Base-by-base conservation (phyloP, 2,113 vertebrate genomes). In the Sceloporus tristichus region DNA sequence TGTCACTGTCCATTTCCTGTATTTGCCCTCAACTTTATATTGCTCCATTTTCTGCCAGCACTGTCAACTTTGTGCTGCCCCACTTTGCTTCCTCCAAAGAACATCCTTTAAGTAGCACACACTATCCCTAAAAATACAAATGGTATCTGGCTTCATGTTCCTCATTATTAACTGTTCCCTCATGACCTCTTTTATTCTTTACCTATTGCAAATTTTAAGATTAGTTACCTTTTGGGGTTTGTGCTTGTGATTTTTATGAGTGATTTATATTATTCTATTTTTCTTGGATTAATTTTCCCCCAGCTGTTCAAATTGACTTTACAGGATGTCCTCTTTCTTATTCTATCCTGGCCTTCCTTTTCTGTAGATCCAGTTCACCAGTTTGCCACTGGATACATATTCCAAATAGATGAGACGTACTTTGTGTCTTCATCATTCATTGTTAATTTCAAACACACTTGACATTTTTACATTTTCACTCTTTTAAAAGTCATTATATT, bases 381-480 rank as follows among this genome's bases (percentile, higher is more conserved):
- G 21, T 29, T 66, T 87, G 79, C 29, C 65, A n/a, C 23, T 25
- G 34, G 21, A 83, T 8, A 4, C 34, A 87, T 90, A 79, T 89
- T 91, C 5, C 16, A 78, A 9, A 59, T 70, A 85, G 1, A 2
- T 34, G 4, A 92, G 88, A 81, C 9, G 68, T 1, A 62, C 0
- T 34, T 90, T 90, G 48, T 25, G 53, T 34, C 77, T 95, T 91
- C 68, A 86, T 88, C 88, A 85, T 85, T 93, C 87, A 42, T 56
- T 62, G 3, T 92, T 82, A 94, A 92, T 89, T 94, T 85, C 34
- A 4, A 94, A 92, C 7, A 91, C 18, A 7, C 5, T 59, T 91
- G 91, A 90, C 85, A 88, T 91, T 93, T 96, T 87, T 42, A 71
- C 9, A 90, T 91, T 92, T 96, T 87, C 34, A 66, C 4, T 91